Conservation (phyloP, 2,797 vertebrate genomes). For the Eidolon dupreanum region DNA sequence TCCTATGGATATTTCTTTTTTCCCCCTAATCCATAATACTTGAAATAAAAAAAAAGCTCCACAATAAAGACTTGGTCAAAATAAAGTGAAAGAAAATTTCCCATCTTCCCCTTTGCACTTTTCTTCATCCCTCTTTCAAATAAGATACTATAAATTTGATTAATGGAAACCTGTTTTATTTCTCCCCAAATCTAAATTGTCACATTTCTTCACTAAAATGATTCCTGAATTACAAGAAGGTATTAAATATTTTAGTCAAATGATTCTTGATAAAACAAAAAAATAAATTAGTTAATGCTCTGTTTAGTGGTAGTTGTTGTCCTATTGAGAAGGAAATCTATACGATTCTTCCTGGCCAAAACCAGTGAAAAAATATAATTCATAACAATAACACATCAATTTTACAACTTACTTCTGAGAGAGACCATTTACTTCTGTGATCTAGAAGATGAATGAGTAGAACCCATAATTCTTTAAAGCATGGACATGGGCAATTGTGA, state of each 20-base stretch:
- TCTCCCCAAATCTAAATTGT: background rate
- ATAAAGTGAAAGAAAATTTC: background rate
- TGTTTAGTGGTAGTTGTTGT: background rate
- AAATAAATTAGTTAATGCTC: background rate
- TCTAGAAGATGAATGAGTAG: conserved; percentile 94
- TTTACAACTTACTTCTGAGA: conserved; percentile 89
- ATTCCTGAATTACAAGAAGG: background rate
- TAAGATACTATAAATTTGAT: background rate
- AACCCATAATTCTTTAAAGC: conserved; percentile 96
- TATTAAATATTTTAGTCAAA: background rate
- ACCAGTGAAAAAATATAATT: background rate
- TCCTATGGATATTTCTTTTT: background rate
- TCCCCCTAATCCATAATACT: background rate
- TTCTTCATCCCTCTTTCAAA: background rate
- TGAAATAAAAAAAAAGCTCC: conserved; percentile 36
- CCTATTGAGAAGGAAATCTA: background rate
- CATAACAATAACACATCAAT: background rate
- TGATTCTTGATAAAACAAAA: background rate
- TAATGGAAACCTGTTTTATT: background rate
- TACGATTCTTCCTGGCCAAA: conserved; percentile 22
- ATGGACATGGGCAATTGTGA: conserved; percentile 91
- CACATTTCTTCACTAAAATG: conserved; percentile 32
- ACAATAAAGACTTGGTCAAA: conserved; percentile 12
- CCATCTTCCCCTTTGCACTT: background rate
- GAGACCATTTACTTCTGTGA: conserved; percentile 90